Evolutionary conservation across 1,140 invertebrate species (phyloP), one percentile per base, ranked within the genome.

Genomic region (Drosophila ambigua): DNA sequence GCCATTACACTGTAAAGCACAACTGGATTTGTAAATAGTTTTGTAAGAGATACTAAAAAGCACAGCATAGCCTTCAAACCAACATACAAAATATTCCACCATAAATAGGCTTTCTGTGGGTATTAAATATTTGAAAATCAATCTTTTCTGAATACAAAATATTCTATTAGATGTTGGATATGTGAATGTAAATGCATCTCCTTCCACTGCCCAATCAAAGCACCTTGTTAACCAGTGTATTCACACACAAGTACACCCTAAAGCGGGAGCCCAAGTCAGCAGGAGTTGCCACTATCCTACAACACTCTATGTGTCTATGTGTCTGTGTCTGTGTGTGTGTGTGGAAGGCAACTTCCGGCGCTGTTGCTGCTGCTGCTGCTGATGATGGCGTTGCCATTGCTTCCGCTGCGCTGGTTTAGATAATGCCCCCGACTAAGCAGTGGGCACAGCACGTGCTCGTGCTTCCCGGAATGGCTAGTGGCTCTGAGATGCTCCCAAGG

Each of bases 361-460:
- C 20, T 43, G 54, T 50, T 52, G 48, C 51, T 55, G 31, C 16
- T 35, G 39, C 49, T 59, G 48, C 55, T 72, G 28, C 15, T 26
- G 50, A 43, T 69, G 64, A 69, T 69, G 64, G 66, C 66, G 52
- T 41, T 78, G 55, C 39, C 67, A 59, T 72, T 55, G 68, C 55
- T 76, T 72, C 62, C 57, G 63, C 35, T 61, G 62, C 50, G 58
- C 68, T 73, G 52, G 39, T 44, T 76, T 68, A 68, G 72, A 76
- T 76, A 76, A 68, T 63, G 58, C 44, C 50, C 46, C 53, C 45
- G 53, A 13, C 64, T 64, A 69, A 75, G 72, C 78, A 64, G 73
- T 77, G 53, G 41, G 52, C 75, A 71, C 71, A 74, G 79, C 69
- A 78, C 79, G 79, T 71, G 69, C 60, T 54, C 53, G 9, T 28